These are phyloP conservation scores for Callipepla squamata DNA, from an alignment of 2,113 vertebrate species.

Conservation along the genomic window DNA sequence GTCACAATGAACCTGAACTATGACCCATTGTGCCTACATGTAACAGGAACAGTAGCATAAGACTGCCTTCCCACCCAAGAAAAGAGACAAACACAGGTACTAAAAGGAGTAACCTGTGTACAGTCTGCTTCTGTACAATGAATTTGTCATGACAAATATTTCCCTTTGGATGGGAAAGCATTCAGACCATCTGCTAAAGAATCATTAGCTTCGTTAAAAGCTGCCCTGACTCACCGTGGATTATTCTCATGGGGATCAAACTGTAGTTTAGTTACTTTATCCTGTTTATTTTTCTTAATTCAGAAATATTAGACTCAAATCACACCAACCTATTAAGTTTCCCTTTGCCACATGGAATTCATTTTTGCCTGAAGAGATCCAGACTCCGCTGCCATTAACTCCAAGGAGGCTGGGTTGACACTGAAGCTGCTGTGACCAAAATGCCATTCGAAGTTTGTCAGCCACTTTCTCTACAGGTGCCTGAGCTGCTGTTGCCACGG, in stretches of 20 bases:
- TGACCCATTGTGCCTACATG: background rate
- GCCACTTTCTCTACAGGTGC: slow-evolving; percentile 93
- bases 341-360: slow-evolving; percentile 94
- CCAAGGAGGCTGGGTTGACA: slow-evolving; percentile 93
- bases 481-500: slow-evolving; percentile 89
- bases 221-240: background rate
- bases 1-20: background rate
- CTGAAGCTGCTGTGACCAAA: slow-evolving; percentile 93
- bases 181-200: background rate
- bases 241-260: background rate
- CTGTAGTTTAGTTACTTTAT: background rate
- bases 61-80: background rate
- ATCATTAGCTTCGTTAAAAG: background rate
- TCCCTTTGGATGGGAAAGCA: background rate
- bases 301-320: background rate
- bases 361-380: slow-evolving; percentile 95
- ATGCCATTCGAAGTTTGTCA: slow-evolving; percentile 88
- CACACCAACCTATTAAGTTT: slow-evolving; percentile 86
- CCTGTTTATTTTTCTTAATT: background rate
- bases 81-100: background rate
- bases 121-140: background rate
- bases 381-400: slow-evolving; percentile 87
- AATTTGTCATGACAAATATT: background rate
- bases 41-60: background rate
- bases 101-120: background rate